These are phyloP conservation scores for Enteromius fasciolatus DNA, from an alignment of 2,797 vertebrate genomes.

Conservation along the genomic window DNA sequence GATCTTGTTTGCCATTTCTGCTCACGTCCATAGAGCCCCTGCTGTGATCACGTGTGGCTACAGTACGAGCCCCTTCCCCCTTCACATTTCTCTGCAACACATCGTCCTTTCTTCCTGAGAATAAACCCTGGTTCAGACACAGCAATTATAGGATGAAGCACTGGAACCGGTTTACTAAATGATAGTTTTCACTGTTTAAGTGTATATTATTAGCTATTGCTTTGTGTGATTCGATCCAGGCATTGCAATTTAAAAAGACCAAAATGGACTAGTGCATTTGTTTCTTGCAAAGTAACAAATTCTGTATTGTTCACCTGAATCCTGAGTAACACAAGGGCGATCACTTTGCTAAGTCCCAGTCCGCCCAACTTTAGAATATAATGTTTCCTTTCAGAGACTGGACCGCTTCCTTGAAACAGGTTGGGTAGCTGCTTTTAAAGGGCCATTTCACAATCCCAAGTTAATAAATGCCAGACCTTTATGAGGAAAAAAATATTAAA, in stretches of 20 bases:
- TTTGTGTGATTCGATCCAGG: background rate
- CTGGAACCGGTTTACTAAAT: slow-evolving; percentile 1
- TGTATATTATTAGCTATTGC: slow-evolving; percentile 7
- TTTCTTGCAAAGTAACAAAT: slow-evolving; percentile 16
- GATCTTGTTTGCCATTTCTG: slow-evolving; percentile 4
- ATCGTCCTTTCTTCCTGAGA: background rate
- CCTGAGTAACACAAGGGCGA: slow-evolving; percentile 24
- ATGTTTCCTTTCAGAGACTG: slow-evolving; percentile 12
- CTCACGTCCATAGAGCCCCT: background rate
- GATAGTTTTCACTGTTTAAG: slow-evolving; percentile 14
- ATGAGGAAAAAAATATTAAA: slow-evolving; percentile 52
- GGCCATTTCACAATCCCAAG: slow-evolving; percentile 1
- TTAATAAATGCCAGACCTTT: slow-evolving; percentile 58
- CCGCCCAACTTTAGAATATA: slow-evolving; percentile 4
- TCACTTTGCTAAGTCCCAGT: slow-evolving; percentile 2
- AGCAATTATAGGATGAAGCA: slow-evolving; percentile 27
- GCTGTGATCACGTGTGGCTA: background rate
- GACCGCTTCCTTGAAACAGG: slow-evolving; percentile 24
- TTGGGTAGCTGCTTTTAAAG: slow-evolving; percentile 16
- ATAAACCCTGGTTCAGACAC: slow-evolving; percentile 26
- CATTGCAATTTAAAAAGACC: background rate
- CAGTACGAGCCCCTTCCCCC: slow-evolving; percentile 11
- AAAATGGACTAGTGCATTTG: background rate
- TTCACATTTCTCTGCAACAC: slow-evolving; percentile 2
- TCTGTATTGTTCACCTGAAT: slow-evolving; percentile 26